Base-by-base conservation (phyloP, 2,888 invertebrate species). In the Acanthosepion pharaonis region DNA sequence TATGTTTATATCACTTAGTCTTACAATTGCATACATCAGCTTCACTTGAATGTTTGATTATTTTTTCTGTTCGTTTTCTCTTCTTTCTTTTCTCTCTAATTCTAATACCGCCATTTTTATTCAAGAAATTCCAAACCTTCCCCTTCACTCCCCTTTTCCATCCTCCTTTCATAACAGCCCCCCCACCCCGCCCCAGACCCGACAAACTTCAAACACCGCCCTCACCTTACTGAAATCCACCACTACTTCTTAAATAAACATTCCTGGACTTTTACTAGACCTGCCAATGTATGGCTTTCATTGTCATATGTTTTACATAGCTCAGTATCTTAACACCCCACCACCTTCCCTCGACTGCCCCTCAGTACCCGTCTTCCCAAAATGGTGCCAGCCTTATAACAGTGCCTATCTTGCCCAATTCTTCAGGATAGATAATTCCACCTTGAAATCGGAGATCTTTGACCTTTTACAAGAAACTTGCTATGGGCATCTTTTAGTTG, bases 231-330 rank as follows among this genome's bases (percentile, higher is more conserved):
- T 51, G 8, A 15, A 51, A 64, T 25, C n/a, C 78, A 33, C 78
- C 15, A 78, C n/a, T n/a, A 33, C 78, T 78, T 78, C 78, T 78
- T 78, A n/a, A 78, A 78, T 78, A 78, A 78, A 78, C 78, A 78
- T 78, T 78, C 78, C 23, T 78, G 78, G 78, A 78, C 78, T 78
- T 78, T n/a, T 33, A n/a, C 78, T 78, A 78, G 78, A 33, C 78
- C 78, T 78, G n/a, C 78, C n/a, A 78, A 78, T 78, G 78, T n/a
- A 78, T 78, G 78, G n/a, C 78, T 78, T 78, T 78, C 78, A 78
- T 78, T 78, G 78, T 78, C 78, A 78, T 78, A n/a, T 78, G 78
- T 78, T 78, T 78, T 78, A 78, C 78, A 78, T 78, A 78, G n/a
- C 78, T 8, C n/a, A 78, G n/a, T n/a, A 15, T 78, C n/a, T 42